Conservation (phyloP, 2,113 vertebrate genomes). For the Indicator indicator region DNA sequence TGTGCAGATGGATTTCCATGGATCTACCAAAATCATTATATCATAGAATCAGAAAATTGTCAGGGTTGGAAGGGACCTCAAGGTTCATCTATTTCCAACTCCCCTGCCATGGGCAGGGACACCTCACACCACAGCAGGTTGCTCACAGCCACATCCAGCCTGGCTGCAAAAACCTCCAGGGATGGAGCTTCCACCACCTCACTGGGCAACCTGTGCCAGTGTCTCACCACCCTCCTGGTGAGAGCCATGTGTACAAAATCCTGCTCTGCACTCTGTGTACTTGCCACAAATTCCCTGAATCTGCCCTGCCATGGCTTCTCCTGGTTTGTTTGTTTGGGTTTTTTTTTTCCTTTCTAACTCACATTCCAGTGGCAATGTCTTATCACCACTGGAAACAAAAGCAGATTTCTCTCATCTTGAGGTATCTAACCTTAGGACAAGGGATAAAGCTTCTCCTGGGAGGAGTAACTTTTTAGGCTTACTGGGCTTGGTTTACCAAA, state of each 20-base stretch:
- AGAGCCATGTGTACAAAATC: background rate
- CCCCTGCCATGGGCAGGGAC: too few species aligned
- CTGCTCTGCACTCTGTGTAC: background rate
- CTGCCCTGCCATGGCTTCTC: background rate
- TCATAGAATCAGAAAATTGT: too few species aligned
- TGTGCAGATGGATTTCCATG: background rate
- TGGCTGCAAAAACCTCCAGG: too few species aligned
- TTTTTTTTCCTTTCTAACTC: background rate
- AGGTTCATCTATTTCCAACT: too few species aligned
- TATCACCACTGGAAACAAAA: background rate
- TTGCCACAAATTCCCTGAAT: background rate
- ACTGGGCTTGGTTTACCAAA: background rate
- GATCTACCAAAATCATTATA: background rate
- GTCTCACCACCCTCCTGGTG: too few species aligned
- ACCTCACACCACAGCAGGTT: too few species aligned
- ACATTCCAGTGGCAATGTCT: rapidly evolving
- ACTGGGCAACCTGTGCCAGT: too few species aligned
- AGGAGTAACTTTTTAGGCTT: background rate
- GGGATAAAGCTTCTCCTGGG: too few species aligned
- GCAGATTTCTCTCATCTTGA: background rate
- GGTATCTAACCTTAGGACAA: background rate
- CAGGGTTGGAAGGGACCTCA: too few species aligned
- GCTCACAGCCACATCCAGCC: too few species aligned
- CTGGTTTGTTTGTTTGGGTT: background rate
- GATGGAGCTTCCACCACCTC: too few species aligned